Percentiles rank a stretch among this genome's conserved stretches.
Conservation (phyloP, 2,797 vertebrate species). For the Chaetodon trifasciatus region DNA sequence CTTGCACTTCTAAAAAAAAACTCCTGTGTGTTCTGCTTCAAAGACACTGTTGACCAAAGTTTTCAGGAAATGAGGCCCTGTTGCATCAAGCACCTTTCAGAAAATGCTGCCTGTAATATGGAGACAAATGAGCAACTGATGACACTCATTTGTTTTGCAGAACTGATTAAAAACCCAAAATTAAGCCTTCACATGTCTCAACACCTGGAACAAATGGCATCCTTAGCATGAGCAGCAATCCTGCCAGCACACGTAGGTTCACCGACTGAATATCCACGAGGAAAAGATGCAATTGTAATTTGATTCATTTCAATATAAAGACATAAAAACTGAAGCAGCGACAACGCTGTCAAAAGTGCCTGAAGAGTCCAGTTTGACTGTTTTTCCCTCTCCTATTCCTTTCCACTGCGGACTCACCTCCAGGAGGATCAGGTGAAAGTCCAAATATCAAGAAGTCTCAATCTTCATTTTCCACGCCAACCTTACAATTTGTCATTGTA, state of each 20-base stretch:
- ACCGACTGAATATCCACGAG: not conserved
- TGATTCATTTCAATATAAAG: not conserved
- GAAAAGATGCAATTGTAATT: not conserved
- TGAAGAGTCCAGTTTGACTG: not conserved
- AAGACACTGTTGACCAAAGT: not conserved
- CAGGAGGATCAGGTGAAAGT: not conserved
- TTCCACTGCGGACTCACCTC: not conserved
- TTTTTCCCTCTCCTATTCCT: not conserved
- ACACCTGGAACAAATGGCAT: not conserved
- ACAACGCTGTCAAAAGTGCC: not conserved
- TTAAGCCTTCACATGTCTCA: not conserved
- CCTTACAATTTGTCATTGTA: not conserved
- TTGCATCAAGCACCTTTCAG: not conserved
- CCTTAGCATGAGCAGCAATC: not conserved
- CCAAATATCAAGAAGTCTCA: conserved; percentile 5
- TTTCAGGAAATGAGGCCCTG: not conserved
- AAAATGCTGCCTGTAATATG: not conserved
- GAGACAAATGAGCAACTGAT: not conserved
- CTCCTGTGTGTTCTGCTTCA: not conserved
- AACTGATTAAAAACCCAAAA: no score
- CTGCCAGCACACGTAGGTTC: not conserved
- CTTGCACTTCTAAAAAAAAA: no score
- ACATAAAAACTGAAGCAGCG: not conserved
- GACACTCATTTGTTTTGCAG: not conserved
- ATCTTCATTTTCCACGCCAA: conserved; percentile 1